These are phyloP conservation scores for Aphelinus certus DNA, from an alignment of 1,140 invertebrate genomes.

Conservation along the genomic window DNA sequence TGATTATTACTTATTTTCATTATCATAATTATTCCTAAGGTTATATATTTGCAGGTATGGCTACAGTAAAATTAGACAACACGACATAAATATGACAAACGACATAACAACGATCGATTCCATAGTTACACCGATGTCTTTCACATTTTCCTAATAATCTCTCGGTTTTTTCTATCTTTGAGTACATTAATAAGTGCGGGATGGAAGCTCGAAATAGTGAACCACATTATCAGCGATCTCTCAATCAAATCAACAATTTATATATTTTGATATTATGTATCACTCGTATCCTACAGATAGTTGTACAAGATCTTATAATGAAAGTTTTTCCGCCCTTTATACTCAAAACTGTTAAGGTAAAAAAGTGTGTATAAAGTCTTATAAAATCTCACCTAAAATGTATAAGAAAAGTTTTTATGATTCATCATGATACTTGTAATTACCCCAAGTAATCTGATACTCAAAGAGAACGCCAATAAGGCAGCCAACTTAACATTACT, in stretches of 20 bases:
- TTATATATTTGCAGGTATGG: conserved; percentile 53
- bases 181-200: conserved; percentile 30
- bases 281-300: too few relatives aligned
- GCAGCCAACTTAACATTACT: conserved; percentile 15
- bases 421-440: neutral
- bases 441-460: neutral
- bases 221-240: conserved; percentile 21
- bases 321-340: too few relatives aligned
- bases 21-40: conserved; percentile 46
- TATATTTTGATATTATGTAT: too few relatives aligned
- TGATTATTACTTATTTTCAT: conserved; percentile 32
- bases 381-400: conserved; percentile 30
- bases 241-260: conserved; percentile 8
- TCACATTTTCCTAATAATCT: conserved; percentile 30
- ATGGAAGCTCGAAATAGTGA: conserved; percentile 16
- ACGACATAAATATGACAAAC: conserved; percentile 59
- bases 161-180: conserved; percentile 24
- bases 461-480: conserved; percentile 29
- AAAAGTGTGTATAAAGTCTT: conserved; percentile 20
- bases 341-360: too few relatives aligned
- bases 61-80: conserved; percentile 57
- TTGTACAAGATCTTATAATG: too few relatives aligned
- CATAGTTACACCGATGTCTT: conserved; percentile 51
- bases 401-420: too few relatives aligned
- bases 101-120: conserved; percentile 59